Percentiles rank a stretch among this genome's conserved stretches.
Conservation (phyloP, 1,140 invertebrate species). For the Tetramorium simillimum region DNA sequence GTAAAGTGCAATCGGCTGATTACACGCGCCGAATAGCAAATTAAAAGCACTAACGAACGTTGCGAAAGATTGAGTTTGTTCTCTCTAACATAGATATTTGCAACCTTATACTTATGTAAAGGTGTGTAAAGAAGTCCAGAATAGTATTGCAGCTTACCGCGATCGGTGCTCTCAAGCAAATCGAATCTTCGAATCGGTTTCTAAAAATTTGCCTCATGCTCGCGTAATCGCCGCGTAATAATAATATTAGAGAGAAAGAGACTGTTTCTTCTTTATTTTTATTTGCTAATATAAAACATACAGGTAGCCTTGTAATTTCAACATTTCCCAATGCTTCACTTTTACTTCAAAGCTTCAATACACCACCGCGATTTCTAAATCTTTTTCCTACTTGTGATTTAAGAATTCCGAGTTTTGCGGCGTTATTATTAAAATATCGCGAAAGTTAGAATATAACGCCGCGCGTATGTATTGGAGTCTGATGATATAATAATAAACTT, state of each 20-base stretch:
- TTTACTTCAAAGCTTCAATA: not conserved
- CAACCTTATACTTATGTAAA: not conserved
- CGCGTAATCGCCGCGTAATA: not conserved
- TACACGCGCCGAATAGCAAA: not conserved
- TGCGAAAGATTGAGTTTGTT: conserved; percentile 17
- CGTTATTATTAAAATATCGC: not conserved
- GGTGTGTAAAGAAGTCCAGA: not conserved
- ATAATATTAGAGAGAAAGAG: not conserved
- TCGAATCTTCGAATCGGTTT: not conserved
- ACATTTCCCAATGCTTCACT: not conserved
- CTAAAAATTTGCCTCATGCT: not conserved
- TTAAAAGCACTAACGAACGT: conserved; percentile 5
- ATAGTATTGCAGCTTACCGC: not conserved
- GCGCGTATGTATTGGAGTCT: not conserved
- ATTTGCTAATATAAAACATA: not conserved
- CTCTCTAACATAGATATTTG: not conserved
- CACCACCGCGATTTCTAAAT: not conserved
- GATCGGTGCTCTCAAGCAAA: not conserved
- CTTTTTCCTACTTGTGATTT: not conserved
- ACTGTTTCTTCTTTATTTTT: not conserved
- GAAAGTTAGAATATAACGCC: not conserved
- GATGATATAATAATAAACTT: not conserved
- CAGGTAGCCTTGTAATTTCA: not conserved
- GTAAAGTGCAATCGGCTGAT: not conserved
- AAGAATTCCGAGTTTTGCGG: not conserved